Evolutionary conservation across 2,888 invertebrate genomes (phyloP), one percentile per base, ranked within the genome.

Genomic region (Cerastis leucographa): DNA sequence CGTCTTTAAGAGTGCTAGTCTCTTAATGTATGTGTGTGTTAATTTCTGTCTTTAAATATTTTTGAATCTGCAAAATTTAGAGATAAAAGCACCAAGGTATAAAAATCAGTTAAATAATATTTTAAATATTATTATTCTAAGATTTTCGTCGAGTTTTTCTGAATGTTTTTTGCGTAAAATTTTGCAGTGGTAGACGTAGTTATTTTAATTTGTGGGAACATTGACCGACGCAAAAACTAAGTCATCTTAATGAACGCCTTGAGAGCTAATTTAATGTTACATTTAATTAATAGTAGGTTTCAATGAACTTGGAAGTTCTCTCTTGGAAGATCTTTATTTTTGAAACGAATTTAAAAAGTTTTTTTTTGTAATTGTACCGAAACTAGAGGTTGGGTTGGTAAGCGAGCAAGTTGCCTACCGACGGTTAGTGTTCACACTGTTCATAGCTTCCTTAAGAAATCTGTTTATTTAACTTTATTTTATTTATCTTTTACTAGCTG

Each of bases 161-260:
- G 12, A 49, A 42, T 64, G 42, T 17, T 25, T 40, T 81, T 81
- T 71, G 59, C 25, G 29, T 29, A n/a, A 29, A 61, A 46, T 73
- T 46, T 70, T 59, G 42, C 42, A 35, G 19, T 46, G 54, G 46
- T 69, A 80, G 71, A 80, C 78, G 84, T 64, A 62, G 72, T 44
- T 12, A 35, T 65, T 71, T 71, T 74, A 76, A 82, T 75, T 78
- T 76, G 74, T 76, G 84, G 49, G 86, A 84, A 80, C 68, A 78
- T 71, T 86, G 78, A 82, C 84, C 81, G 75, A 17, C 49, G 12
- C 62, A 62, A 75, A 81, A 75, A 75, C 42, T 46, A 12, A 74
- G 42, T 66, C n/a, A 35, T 71, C 25, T 12, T 74, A 69, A 62
- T 83, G 22, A 69, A 71, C 35, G 71, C 56, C 69, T 74, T 59